These are phyloP conservation scores for Clytia hemisphaerica DNA, from an alignment of 30 jellyfish, hydroid and myxozoan genomes.

Conservation along the genomic window DNA sequence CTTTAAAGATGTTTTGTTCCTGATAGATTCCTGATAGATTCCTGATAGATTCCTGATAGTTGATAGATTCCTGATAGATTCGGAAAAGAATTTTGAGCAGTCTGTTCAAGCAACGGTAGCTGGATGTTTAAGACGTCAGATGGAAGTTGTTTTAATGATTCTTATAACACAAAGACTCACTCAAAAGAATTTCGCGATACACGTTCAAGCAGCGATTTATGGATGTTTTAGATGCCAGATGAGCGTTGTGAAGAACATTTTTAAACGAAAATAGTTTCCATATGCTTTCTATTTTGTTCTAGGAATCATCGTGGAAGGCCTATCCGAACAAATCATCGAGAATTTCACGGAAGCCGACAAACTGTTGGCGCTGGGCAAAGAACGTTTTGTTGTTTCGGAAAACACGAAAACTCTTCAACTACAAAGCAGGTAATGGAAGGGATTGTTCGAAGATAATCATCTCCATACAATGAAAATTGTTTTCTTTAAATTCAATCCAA, in stretches of 20 bases:
- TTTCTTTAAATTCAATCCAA: not conserved
- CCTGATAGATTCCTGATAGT: too few species aligned
- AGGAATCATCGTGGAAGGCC: conserved; percentile 76
- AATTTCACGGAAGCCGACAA: conserved; percentile 57
- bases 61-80: too few species aligned
- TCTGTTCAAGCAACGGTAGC: too few species aligned
- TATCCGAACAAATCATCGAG: conserved; percentile 37
- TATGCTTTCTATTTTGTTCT: not conserved
- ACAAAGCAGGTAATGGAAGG: conserved; percentile 49
- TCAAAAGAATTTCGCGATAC: too few species aligned
- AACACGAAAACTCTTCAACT: conserved; percentile 53
- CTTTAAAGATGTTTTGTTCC: too few species aligned
- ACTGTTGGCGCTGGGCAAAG: conserved; percentile 48
- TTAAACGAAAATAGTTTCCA: not conserved
- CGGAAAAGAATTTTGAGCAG: too few species aligned
- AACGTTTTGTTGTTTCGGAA: conserved; percentile 54
- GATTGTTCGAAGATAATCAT: not conserved
- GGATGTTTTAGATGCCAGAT: too few species aligned
- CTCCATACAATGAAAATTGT: not conserved
- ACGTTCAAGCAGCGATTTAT: too few species aligned
- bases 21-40: not conserved
- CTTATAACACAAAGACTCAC: too few species aligned
- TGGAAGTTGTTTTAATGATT: too few species aligned
- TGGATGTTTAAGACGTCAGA: too few species aligned
- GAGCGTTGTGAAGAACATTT: too few species aligned